Conservation (phyloP, 1,140 invertebrate genomes). For the Drosophila sp. region DNA sequence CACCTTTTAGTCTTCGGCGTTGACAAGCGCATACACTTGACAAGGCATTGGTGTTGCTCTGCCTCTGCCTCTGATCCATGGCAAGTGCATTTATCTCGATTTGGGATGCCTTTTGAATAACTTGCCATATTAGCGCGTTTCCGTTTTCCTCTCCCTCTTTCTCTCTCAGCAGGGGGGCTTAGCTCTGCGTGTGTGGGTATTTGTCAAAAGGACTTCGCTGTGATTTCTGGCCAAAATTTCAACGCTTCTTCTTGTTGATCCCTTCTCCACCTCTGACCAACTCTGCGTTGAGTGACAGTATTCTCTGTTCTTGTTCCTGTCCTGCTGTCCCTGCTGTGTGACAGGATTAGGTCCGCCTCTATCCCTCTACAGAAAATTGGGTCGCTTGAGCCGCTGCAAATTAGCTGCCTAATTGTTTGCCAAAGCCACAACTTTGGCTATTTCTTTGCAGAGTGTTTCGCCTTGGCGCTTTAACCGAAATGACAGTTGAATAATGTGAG, state of each 20-base stretch:
- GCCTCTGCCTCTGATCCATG: constrained; percentile 6
- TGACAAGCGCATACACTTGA: constrained; percentile 74
- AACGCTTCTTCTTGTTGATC: constrained; percentile 37
- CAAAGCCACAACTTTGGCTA: constrained; percentile 74
- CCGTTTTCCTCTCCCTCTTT: constrained; percentile 41
- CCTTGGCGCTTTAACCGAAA: constrained; percentile 51
- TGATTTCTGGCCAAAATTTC: constrained; percentile 69
- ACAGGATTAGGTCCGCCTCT: constrained; percentile 63
- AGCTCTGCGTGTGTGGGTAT: constrained; percentile 57
- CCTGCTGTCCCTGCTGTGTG: constrained; percentile 1
- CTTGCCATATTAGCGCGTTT: constrained; percentile 74
- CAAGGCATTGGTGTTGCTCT: constrained; percentile 40
- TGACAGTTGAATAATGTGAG: constrained; percentile 79
- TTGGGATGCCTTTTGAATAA: constrained; percentile 77
- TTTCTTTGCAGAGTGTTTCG: constrained; percentile 51
- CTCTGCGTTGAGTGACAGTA: constrained; percentile 47
- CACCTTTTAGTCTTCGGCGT: constrained; percentile 79
- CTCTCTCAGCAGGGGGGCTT: constrained; percentile 40
- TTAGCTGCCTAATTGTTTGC: constrained; percentile 81
- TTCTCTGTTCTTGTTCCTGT: constrained; percentile 17
- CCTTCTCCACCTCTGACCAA: constrained; percentile 24
- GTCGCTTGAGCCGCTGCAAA: constrained; percentile 58
- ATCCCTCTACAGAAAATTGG: constrained; percentile 31
- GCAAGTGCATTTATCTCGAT: constrained; percentile 74
- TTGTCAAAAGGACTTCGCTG: constrained; percentile 77